A percentile compares a stretch with the other conserved stretches of the same genome.
These are phyloP conservation scores for Bellardia pandia DNA, from an alignment of 2,888 invertebrate species.

Conservation along the genomic window DNA sequence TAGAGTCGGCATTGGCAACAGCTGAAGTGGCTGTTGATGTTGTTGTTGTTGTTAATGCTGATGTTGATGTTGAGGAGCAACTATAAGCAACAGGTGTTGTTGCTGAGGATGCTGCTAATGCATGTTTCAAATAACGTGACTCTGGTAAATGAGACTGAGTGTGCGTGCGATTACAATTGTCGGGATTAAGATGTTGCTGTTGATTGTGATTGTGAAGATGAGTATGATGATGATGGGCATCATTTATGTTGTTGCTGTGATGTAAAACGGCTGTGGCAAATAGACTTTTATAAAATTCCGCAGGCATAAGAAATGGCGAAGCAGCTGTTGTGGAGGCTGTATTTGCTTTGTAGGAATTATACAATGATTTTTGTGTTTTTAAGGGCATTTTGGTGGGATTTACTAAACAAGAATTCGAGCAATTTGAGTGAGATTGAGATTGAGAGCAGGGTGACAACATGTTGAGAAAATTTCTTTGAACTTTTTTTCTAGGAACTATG, in stretches of 20 bases:
- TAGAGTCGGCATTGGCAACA: conserved; percentile 20
- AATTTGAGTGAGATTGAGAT: conserved; percentile 35
- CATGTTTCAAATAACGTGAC: conserved; percentile 51
- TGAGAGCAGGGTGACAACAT: conserved; percentile 68
- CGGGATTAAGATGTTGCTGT: conserved; percentile 22
- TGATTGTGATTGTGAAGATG: conserved; percentile 82
- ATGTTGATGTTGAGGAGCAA: not conserved
- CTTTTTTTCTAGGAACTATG: not conserved
- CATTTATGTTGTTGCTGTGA: conserved; percentile 82
- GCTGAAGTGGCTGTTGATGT: not conserved
- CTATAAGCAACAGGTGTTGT: conserved; percentile 41
- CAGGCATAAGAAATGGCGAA: conserved; percentile 88
- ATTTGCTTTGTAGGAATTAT: conserved; percentile 27
- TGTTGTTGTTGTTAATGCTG: conserved; percentile 12
- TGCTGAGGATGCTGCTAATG: conserved; percentile 31
- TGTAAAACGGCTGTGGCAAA: conserved; percentile 88
- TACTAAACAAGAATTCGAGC: not conserved
- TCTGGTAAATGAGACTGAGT: conserved; percentile 49
- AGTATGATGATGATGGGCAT: conserved; percentile 59
- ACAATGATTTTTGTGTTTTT: conserved; percentile 35
- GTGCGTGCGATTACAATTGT: conserved; percentile 39
- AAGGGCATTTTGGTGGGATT: conserved; percentile 50
- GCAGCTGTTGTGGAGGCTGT: conserved; percentile 31
- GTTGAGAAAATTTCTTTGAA: not conserved
- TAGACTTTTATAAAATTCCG: conserved; percentile 91